A percentile compares a stretch with the other conserved stretches of the same genome.
phyloP scores from a whole-genome alignment of 2,888 invertebrate genomes.

The Apotomis turbidana region DNA sequence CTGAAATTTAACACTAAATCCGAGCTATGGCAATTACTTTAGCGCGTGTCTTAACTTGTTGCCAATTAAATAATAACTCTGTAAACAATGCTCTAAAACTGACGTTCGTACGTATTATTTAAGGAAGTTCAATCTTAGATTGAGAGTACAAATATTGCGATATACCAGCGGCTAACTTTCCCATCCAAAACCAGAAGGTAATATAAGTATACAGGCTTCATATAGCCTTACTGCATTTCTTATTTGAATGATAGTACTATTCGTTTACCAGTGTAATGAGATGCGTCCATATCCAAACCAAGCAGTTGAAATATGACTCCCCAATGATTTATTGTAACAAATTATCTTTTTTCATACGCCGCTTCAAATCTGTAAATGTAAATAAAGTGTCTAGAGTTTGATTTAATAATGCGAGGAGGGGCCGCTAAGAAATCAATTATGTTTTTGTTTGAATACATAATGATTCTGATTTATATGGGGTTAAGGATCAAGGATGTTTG shows the following conservation, averaged over 20 bases:
- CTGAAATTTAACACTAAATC: slow-evolving; percentile 8
- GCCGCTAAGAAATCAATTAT: slow-evolving; percentile 54
- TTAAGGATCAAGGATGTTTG: slow-evolving; percentile 36
- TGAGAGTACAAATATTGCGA: slow-evolving; percentile 15
- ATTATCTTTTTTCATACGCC: slow-evolving; percentile 69
- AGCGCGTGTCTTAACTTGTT: background rate
- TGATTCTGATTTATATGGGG: slow-evolving; percentile 42
- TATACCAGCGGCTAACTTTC: background rate
- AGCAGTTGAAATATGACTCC: slow-evolving; percentile 64
- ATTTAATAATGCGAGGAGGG: slow-evolving; percentile 65
- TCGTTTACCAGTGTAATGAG: slow-evolving; percentile 71
- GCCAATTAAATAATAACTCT: slow-evolving; percentile 2
- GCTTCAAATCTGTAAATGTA: slow-evolving; percentile 71
- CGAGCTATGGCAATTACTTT: slow-evolving; percentile 2
- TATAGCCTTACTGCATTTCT: background rate
- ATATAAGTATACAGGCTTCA: background rate
- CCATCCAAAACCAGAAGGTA: slow-evolving; percentile 2
- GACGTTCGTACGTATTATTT: background rate
- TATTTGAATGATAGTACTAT: slow-evolving; percentile 45
- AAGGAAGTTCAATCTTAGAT: slow-evolving; percentile 15
- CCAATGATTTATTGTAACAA: slow-evolving; percentile 75
- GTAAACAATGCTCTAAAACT: background rate
- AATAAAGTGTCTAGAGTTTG: slow-evolving; percentile 72
- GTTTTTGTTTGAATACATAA: slow-evolving; percentile 59
- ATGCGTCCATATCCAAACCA: slow-evolving; percentile 49